Percentiles rank a stretch among this genome's conserved stretches.
These are phyloP conservation scores for Gadopsis marmoratus DNA, from an alignment of 2,797 vertebrate genomes.

Conservation along the genomic window DNA sequence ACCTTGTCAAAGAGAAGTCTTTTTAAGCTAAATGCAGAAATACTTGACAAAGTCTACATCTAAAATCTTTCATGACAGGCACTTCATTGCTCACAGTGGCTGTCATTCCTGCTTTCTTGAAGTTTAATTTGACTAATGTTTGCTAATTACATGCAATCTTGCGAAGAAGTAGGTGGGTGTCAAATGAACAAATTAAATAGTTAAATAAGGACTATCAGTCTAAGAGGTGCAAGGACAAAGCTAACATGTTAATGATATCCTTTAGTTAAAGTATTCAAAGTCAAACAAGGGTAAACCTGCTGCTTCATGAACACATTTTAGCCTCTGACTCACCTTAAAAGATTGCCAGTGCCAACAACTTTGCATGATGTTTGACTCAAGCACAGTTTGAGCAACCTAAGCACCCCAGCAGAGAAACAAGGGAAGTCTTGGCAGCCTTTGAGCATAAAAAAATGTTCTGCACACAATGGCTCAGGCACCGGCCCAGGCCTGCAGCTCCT, in stretches of 20 bases:
- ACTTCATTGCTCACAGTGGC: constrained; percentile 34
- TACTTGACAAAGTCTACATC: too few relatives aligned
- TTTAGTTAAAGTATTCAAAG: not conserved
- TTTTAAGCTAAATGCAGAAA: too few relatives aligned
- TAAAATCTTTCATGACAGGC: constrained; percentile 41
- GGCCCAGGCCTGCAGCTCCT: constrained; percentile 43
- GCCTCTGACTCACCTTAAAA: constrained; percentile 46
- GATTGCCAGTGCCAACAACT: constrained; percentile 39
- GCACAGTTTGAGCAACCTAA: constrained; percentile 54
- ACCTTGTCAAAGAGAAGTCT: too few relatives aligned
- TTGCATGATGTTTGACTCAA: constrained; percentile 57
- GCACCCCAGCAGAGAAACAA: constrained; percentile 45
- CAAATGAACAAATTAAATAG: not conserved
- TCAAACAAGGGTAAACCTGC: constrained; percentile 49
- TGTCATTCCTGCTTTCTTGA: constrained; percentile 43
- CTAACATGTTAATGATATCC: not conserved
- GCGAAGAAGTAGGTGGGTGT: not conserved
- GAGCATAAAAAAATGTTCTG: constrained; percentile 36
- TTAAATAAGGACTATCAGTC: not conserved
- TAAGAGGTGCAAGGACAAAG: not conserved
- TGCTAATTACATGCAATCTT: constrained; percentile 36
- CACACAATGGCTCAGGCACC: constrained; percentile 45
- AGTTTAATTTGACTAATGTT: constrained; percentile 42
- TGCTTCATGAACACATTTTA: constrained; percentile 48
- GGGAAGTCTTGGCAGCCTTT: constrained; percentile 52